Conservation (phyloP, 2,888 invertebrate genomes). For the Colostygia pectinataria region DNA sequence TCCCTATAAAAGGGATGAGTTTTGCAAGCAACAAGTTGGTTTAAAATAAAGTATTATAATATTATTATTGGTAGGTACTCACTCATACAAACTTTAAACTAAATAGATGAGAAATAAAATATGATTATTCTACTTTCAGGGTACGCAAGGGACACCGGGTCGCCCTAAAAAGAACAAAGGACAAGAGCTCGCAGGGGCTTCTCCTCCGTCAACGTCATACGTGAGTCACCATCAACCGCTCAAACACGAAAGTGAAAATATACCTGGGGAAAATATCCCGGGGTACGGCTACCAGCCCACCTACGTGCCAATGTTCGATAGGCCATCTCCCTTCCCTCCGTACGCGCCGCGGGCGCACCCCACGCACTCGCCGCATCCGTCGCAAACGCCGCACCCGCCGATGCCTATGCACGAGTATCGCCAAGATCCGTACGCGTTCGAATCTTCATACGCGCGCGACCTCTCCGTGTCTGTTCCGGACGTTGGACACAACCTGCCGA, state of each 20-base stretch:
- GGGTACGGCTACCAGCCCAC: constrained; percentile 56
- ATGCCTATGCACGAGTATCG: constrained; percentile 59
- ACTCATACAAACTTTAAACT: background rate
- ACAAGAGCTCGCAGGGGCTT: constrained; percentile 57
- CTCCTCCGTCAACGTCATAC: constrained; percentile 70
- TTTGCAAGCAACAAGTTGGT: no score
- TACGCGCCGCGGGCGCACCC: constrained; percentile 46
- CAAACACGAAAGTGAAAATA: constrained; percentile 63
- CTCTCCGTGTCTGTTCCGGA: constrained; percentile 61
- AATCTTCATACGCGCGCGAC: constrained; percentile 59
- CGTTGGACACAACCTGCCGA: constrained; percentile 68
- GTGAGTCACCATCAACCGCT: constrained; percentile 52
- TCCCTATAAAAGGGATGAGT: no score
- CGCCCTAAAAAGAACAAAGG: constrained; percentile 75
- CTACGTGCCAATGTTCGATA: constrained; percentile 52
- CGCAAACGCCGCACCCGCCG: constrained; percentile 40
- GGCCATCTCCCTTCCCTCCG: constrained; percentile 46
- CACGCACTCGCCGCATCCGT: constrained; percentile 41
- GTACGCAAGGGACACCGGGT: constrained; percentile 64
- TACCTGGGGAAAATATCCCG: constrained; percentile 37
- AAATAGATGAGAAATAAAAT: background rate
- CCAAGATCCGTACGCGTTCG: constrained; percentile 64
- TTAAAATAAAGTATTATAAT: no score
- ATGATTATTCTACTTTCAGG: constrained; percentile 41
- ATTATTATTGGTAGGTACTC: background rate